Conservation (phyloP, 2,797 vertebrate genomes). For the Bufotes viridis region DNA sequence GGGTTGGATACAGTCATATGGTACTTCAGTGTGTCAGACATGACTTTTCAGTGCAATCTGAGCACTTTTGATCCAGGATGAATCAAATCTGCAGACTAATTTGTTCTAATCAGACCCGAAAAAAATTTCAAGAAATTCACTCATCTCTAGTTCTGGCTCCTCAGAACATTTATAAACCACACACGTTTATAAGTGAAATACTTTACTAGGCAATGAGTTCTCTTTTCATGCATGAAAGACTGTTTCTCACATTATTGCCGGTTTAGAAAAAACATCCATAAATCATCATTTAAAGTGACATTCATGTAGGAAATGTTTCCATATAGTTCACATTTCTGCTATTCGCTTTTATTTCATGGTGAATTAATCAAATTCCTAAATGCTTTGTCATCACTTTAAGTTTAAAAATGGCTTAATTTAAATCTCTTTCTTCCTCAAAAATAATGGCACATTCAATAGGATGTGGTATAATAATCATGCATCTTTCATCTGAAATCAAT, state of each 20-base stretch:
- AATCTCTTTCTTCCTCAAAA: background rate
- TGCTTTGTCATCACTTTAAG: slow-evolving; percentile 15
- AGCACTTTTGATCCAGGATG: too few relatives aligned
- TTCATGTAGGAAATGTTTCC: slow-evolving; percentile 16
- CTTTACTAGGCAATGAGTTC: background rate
- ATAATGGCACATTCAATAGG: slow-evolving; percentile 4
- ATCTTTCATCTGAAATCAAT: slow-evolving; percentile 12
- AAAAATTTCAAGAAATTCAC: too few relatives aligned
- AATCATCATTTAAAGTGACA: slow-evolving; percentile 25
- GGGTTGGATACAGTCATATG: too few relatives aligned
- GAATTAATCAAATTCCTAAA: slow-evolving; percentile 26
- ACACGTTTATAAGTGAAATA: background rate
- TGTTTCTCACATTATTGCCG: slow-evolving; percentile 26
- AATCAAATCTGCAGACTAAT: too few relatives aligned
- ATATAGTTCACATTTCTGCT: slow-evolving; percentile 4
- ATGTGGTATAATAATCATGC: slow-evolving; percentile 25
- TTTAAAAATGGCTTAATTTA: slow-evolving; percentile 22
- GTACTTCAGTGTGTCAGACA: too few relatives aligned
- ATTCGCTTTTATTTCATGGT: slow-evolving; percentile 28
- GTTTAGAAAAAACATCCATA: slow-evolving; percentile 23
- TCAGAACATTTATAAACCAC: background rate
- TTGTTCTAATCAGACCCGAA: too few relatives aligned
- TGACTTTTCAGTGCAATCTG: too few relatives aligned
- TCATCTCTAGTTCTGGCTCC: background rate
- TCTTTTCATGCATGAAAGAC: slow-evolving; percentile 11